Conservation (phyloP, 2,113 vertebrate species). For the Campylorhamphus procurvoides region DNA sequence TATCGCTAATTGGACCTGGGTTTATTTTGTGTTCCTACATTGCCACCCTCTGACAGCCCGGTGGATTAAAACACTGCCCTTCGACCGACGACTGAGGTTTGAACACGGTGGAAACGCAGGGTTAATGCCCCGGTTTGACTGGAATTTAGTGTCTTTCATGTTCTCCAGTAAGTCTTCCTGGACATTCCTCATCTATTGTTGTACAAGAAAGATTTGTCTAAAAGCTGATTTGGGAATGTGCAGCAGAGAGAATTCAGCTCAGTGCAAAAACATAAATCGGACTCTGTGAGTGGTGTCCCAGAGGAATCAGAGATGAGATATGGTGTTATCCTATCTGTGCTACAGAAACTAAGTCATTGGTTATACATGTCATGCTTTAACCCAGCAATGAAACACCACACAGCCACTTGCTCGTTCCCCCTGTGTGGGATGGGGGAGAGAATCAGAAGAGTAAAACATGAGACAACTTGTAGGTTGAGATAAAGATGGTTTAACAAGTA, state of each 20-base stretch:
- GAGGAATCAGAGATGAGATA: not conserved
- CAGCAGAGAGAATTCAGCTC: not conserved
- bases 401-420: not conserved
- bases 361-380: not conserved
- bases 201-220: not conserved
- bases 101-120: not conserved
- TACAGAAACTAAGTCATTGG: not conserved
- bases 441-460: not conserved
- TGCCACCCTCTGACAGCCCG: conserved; percentile 55
- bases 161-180: not conserved
- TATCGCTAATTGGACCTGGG: not conserved
- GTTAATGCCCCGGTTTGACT: not conserved
- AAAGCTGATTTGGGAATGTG: not conserved
- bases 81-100: rapidly evolving
- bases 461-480: not conserved
- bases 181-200: not conserved
- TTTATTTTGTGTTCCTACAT: conserved; percentile 37
- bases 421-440: not conserved
- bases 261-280: not conserved
- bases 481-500: not conserved
- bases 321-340: not conserved
- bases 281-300: not conserved
- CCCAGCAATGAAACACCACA: not conserved
- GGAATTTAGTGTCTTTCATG: not conserved
- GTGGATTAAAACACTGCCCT: not conserved